These are phyloP conservation scores for Dermochelys coriacea DNA, from an alignment of 2,797 vertebrate genomes.

Conservation along the genomic window DNA sequence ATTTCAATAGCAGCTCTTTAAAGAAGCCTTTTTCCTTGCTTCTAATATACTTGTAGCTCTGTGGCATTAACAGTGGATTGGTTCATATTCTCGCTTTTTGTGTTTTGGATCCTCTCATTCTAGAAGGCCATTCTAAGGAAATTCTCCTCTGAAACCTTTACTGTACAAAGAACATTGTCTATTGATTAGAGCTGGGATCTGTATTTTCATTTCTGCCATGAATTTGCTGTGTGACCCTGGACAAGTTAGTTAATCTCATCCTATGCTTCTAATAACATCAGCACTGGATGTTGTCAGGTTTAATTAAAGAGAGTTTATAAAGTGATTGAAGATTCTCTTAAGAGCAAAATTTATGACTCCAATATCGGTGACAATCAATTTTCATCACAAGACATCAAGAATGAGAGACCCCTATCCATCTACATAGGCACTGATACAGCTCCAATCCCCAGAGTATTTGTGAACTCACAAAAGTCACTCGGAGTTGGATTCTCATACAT, in stretches of 20 bases:
- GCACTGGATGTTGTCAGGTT: neutral
- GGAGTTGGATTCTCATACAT: neutral
- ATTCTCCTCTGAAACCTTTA: neutral
- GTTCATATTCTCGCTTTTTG: neutral
- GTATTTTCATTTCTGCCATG: neutral
- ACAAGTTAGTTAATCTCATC: conserved; percentile 8
- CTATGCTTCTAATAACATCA: neutral
- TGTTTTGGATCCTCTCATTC: neutral
- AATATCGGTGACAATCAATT: neutral
- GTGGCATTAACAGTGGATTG: neutral
- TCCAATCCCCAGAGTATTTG: neutral
- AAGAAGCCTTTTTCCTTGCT: neutral
- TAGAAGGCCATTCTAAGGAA: neutral
- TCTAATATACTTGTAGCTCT: neutral
- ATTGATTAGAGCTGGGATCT: neutral
- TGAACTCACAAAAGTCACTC: rapidly evolving
- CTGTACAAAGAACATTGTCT: neutral
- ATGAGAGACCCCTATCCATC: neutral
- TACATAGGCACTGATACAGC: neutral
- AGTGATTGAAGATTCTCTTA: neutral
- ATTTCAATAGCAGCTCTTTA: neutral
- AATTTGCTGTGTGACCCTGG: neutral
- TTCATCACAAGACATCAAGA: neutral
- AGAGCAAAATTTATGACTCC: neutral
- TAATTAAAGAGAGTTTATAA: conserved; percentile 25